Conservation (phyloP, 2,888 invertebrate species). For the Phanerotoma sp. region DNA sequence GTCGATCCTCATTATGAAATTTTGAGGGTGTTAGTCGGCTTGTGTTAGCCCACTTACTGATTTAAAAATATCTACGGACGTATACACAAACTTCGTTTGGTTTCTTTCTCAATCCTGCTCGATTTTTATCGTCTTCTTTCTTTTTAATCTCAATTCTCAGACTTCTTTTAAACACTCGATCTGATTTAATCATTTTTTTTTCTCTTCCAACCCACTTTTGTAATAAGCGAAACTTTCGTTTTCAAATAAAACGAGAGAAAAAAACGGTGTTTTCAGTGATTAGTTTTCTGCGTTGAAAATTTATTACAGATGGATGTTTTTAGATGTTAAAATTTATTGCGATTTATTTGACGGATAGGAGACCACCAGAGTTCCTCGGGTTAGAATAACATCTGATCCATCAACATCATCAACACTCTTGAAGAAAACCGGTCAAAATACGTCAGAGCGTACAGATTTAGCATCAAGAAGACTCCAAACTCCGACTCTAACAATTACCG, state of each 20-base stretch:
- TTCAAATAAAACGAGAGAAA: too few relatives aligned
- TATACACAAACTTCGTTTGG: constrained; percentile 2
- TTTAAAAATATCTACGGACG: constrained; percentile 33
- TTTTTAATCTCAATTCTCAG: too few relatives aligned
- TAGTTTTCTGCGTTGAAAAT: too few relatives aligned
- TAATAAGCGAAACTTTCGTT: too few relatives aligned
- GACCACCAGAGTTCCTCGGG: constrained; percentile 22
- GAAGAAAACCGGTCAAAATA: constrained; percentile 12
- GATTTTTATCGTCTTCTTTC: not conserved
- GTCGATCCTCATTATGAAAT: constrained; percentile 18
- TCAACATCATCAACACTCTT: constrained; percentile 19
- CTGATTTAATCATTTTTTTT: too few relatives aligned
- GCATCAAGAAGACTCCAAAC: constrained; percentile 46
- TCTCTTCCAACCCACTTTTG: too few relatives aligned
- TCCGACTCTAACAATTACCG: constrained; percentile 62
- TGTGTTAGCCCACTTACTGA: constrained; percentile 33
- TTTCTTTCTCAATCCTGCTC: not conserved
- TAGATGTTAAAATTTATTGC: too few relatives aligned
- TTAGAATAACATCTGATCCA: constrained; percentile 31
- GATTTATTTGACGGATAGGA: not conserved
- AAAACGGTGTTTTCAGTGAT: too few relatives aligned
- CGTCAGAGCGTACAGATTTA: constrained; percentile 34
- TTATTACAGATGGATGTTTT: too few relatives aligned
- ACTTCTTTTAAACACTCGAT: too few relatives aligned
- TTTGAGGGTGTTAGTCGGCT: constrained; percentile 16